Conservation (phyloP, 2,888 invertebrate species). For the Hyposoter didymator region DNA sequence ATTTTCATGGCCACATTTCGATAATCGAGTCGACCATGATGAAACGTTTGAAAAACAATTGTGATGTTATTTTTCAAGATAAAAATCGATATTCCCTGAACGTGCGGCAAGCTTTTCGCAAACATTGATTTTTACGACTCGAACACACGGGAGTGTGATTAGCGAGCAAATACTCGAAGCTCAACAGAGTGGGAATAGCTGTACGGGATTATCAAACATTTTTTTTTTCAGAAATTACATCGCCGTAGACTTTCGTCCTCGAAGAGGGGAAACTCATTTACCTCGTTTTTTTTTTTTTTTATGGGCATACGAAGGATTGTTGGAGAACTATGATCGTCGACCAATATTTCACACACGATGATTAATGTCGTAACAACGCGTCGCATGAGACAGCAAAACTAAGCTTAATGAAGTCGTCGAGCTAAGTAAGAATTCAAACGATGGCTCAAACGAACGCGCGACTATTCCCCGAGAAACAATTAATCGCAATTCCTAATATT, state of each 20-base stretch:
- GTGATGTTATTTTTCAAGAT: not conserved
- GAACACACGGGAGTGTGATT: not conserved
- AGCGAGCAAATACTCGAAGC: not conserved
- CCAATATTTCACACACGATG: not conserved
- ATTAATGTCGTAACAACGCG: not conserved
- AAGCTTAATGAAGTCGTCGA: not conserved
- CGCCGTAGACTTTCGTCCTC: not conserved
- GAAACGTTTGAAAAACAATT: not conserved
- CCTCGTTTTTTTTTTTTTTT: not conserved
- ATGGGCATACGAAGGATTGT: not conserved
- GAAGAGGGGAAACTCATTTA: not conserved
- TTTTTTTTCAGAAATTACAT: not conserved
- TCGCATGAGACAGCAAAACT: not conserved
- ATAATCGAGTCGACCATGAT: not conserved
- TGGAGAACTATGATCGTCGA: not conserved
- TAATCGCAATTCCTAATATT: conserved; percentile 45
- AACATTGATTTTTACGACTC: conserved; percentile 6
- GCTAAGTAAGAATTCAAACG: conserved; percentile 1
- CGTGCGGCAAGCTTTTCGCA: conserved; percentile 1
- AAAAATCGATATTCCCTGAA: not conserved
- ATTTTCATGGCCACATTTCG: not conserved
- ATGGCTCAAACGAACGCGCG: not conserved
- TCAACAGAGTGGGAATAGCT: not conserved
- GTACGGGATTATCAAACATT: not conserved
- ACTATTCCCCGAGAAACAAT: conserved; percentile 1